Evolutionary conservation across 1,140 invertebrate genomes (phyloP), one percentile per base, ranked within the genome.

Genomic region (Daktulosphaira vitifoliae): DNA sequence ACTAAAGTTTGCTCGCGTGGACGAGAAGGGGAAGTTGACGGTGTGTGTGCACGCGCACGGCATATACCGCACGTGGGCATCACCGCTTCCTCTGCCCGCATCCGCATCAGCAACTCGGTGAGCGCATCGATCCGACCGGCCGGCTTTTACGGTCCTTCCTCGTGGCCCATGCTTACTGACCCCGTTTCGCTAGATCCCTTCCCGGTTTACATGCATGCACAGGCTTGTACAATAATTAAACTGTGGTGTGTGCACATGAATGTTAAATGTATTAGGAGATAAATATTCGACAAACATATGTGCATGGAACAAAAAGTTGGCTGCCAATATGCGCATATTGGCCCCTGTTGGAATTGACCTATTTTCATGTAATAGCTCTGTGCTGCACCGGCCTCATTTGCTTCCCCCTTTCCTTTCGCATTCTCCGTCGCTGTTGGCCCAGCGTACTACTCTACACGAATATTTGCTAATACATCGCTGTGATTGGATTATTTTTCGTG

Each of bases 291-390:
- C n/a, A n/a, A n/a, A n/a, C n/a, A n/a, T n/a, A n/a, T n/a, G n/a
- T n/a, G n/a, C n/a, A n/a, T n/a, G n/a, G n/a, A n/a, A n/a, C n/a
- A n/a, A n/a, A n/a, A n/a, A n/a, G n/a, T n/a, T n/a, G n/a, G n/a
- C n/a, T n/a, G n/a, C n/a, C n/a, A n/a, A n/a, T n/a, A n/a, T n/a
- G n/a, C n/a, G n/a, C n/a, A n/a, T 50, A 42, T 53, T 68, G 56
- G 66, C 68, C 66, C 68, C 65, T 69, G 70, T 69, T 69, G 67
- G 52, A n/a, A 39, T 56, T 68, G 59, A 68, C 65, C 68, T 66
- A 50, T 59, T 64, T 68, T 54, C 64, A 56, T 50, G 37, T 51
- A 53, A 49, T 11, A 44, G 20, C 13, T 39, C 46, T 18, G 26
- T 18, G 44, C 59, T 38, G 62, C 62, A 65, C 46, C 23, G 44